Evolutionary conservation across 1,140 invertebrate species (phyloP).

Genomic region (Rhizoglyphus robini): DNA sequence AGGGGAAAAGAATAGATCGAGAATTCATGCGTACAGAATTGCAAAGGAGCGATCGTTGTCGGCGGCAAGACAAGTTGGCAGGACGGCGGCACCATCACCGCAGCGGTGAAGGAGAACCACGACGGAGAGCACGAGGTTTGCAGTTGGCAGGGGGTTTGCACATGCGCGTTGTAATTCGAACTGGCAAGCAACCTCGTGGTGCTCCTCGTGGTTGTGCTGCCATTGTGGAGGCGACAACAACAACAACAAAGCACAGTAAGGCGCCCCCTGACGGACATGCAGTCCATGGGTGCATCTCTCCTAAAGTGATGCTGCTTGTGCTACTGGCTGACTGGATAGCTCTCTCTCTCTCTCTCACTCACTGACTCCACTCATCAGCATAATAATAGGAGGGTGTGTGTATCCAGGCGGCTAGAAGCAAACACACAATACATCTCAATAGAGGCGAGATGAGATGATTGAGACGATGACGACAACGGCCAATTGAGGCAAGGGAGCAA

Average conservation of each 20-base stretch:
- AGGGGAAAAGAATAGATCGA: too few relatives aligned
- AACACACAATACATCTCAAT: not conserved
- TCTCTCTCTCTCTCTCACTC: too few relatives aligned
- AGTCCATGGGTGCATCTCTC: not conserved
- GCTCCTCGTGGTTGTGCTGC: not conserved
- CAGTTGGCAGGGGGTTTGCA: not conserved
- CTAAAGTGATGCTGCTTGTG: not conserved
- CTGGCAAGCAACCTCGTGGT: not conserved
- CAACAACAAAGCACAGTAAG: not conserved
- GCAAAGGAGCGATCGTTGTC: too few relatives aligned
- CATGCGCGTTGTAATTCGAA: not conserved
- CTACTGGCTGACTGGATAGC: not conserved
- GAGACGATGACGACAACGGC: too few relatives aligned
- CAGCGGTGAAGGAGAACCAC: too few relatives aligned
- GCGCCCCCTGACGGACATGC: not conserved
- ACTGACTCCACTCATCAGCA: not conserved
- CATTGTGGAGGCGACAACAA: not conserved
- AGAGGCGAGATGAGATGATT: too few relatives aligned
- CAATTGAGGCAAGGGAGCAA: too few relatives aligned
- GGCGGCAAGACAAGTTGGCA: too few relatives aligned
- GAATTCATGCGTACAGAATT: too few relatives aligned
- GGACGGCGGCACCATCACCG: not conserved
- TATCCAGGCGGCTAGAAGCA: not conserved
- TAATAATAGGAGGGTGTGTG: slow-evolving; percentile 1
- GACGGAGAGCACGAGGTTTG: not conserved